Evolutionary conservation across 2,888 invertebrate genomes (phyloP), one percentile per base, ranked within the genome.

Genomic region (Oscheius sp.): DNA sequence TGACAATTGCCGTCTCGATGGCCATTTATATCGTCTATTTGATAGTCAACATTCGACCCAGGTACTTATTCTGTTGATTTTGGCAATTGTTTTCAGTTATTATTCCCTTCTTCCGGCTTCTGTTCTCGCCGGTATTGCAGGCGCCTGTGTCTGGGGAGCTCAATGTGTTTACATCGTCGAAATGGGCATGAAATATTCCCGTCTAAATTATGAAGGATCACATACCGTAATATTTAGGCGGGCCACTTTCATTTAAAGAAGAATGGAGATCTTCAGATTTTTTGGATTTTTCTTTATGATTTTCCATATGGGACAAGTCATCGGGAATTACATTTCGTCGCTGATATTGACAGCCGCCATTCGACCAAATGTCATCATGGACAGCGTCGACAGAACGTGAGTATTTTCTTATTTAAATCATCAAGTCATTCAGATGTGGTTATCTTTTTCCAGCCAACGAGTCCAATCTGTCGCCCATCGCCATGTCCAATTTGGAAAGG

Each of bases 261-360:
- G n/a, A n/a, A n/a, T n/a, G n/a, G n/a, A n/a, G n/a, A n/a, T n/a
- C n/a, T n/a, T 23, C 63, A 84, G 84, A 87, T 97, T 98, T 92
- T 98, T 98, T 90, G 98, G 98, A 56, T 94, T 96, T 92, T 98
- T 98, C 93, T 98, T 98, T 92, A 92, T 96, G 85, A 94, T 96
- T 81, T 96, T 96, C 93, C 96, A 97, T 90, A 94, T 95, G 18
- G 94, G 96, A 85, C 94, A 96, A 90, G 87, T 97, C 61, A 95
- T 95, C 94, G 96, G 97, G 88, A 97, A 97, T 90, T 92, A 97
- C 78, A 93, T 96, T 87, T 95, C 95, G n/a, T 95, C 95, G 6
- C 75, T 83, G 21, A 85, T 89, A 13, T 79, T 89, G 5, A 76
- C 76, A 16, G 82, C 83, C 9, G 78, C 81, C 7, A 75, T 84